Conservation (phyloP, 2,888 invertebrate genomes). For the Barypeithes pellucidus region DNA sequence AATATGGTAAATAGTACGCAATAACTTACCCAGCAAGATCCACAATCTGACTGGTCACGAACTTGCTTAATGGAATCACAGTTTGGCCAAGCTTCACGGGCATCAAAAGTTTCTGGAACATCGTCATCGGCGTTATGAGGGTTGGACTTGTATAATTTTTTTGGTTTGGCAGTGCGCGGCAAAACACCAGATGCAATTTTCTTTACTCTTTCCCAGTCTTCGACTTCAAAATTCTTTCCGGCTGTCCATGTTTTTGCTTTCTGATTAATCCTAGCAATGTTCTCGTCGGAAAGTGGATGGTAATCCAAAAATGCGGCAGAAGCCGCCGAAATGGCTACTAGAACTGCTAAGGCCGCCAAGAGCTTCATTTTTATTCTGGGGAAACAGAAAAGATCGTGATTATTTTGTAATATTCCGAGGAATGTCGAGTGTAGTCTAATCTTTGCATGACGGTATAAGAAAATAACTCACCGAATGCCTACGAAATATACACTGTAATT, state of each 20-base stretch:
- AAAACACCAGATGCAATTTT: slow-evolving; percentile 46
- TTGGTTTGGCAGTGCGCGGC: slow-evolving; percentile 3
- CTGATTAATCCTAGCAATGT: slow-evolving; percentile 73
- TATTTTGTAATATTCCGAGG: no score
- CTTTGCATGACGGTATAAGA: no score
- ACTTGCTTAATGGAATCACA: slow-evolving; percentile 86
- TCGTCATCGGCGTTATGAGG: slow-evolving; percentile 35
- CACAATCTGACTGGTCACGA: slow-evolving; percentile 89
- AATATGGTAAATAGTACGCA: no score
- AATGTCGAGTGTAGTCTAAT: no score
- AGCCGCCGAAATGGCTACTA: slow-evolving; percentile 19
- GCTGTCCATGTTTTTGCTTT: slow-evolving; percentile 84
- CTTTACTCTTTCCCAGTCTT: slow-evolving; percentile 59
- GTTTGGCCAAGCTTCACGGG: slow-evolving; percentile 83
- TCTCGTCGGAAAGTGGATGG: slow-evolving; percentile 55
- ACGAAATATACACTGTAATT: no score
- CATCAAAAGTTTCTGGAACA: slow-evolving; percentile 84
- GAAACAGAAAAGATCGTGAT: no score
- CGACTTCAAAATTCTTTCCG: slow-evolving; percentile 81
- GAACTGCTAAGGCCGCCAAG: slow-evolving; percentile 14
- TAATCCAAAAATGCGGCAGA: slow-evolving; percentile 13
- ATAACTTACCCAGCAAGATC: slow-evolving; percentile 82
- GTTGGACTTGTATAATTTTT: background rate
- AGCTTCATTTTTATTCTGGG: slow-evolving; percentile 19
- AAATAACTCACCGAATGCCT: no score